These are phyloP conservation scores for Dufourea novaeangliae DNA, from an alignment of 1,140 invertebrate species.

Conservation along the genomic window DNA sequence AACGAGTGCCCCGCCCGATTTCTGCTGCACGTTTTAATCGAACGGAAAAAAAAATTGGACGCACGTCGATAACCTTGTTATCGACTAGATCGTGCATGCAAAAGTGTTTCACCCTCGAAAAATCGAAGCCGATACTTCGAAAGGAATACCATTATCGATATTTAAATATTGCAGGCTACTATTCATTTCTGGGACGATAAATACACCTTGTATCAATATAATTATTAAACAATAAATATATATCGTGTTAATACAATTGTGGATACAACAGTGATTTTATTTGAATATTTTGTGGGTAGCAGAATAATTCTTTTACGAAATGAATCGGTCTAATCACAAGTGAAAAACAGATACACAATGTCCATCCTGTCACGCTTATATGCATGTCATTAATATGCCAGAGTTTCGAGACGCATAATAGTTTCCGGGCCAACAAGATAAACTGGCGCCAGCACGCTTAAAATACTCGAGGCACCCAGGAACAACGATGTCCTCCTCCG, in stretches of 20 bases:
- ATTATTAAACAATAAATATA: no score
- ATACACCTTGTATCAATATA: no score
- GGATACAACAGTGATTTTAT: no score
- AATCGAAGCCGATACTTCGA: neutral
- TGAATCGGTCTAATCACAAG: no score
- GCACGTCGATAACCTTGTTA: neutral
- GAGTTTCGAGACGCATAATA: neutral
- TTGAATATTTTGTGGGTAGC: no score
- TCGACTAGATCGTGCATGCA: neutral
- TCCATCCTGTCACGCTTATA: no score
- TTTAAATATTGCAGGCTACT: no score
- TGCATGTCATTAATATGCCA: neutral
- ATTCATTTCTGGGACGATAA: no score
- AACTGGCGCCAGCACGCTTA: neutral
- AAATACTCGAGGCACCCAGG: neutral
- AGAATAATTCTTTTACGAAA: no score
- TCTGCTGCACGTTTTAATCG: conserved; percentile 15
- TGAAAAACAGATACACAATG: no score
- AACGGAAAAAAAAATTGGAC: neutral
- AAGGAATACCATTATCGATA: no score
- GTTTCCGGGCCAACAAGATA: neutral
- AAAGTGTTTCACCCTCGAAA: conserved; percentile 8
- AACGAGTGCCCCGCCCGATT: neutral
- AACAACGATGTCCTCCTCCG: neutral
- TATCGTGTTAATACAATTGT: no score